A percentile compares a stretch with the other conserved stretches of the same genome.
Evolutionary conservation across 37 sponge, comb jelly and placozoan species (phyloP).

Genomic region (Dysidea cf. avara): DNA sequence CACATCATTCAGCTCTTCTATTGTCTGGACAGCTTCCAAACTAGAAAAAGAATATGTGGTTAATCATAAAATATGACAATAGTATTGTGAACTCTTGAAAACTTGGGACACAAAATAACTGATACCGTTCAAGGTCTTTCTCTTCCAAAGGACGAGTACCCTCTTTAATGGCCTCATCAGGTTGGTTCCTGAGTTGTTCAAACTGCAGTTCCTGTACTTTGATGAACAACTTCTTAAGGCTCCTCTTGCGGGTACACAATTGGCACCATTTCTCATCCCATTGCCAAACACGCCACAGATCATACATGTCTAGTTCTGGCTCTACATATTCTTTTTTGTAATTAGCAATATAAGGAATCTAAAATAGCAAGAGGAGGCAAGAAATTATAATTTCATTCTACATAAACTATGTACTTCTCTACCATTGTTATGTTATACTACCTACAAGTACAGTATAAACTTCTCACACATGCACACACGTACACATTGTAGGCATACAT

Average conservation of each 20-base stretch:
- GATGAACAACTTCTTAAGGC: slow-evolving; percentile 66
- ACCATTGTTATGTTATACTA: no score
- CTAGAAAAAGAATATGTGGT: slow-evolving; percentile 13
- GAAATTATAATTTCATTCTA: no score
- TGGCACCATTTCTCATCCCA: slow-evolving; percentile 97
- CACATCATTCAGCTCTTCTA: slow-evolving; percentile 91
- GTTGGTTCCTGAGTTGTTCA: slow-evolving; percentile 82
- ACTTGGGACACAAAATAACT: not conserved
- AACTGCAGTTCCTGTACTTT: slow-evolving; percentile 84
- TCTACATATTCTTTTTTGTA: slow-evolving; percentile 88
- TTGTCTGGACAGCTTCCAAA: slow-evolving; percentile 61
- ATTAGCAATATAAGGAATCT: slow-evolving; percentile 90
- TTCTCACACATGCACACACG: no score
- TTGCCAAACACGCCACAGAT: slow-evolving; percentile 86
- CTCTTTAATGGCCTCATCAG: slow-evolving; percentile 77
- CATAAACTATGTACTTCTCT: no score
- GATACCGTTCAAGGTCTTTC: slow-evolving; percentile 83
- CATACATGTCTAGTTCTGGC: slow-evolving; percentile 78
- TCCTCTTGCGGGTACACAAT: slow-evolving; percentile 72
- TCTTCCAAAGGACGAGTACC: slow-evolving; percentile 71
- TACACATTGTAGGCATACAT: no score
- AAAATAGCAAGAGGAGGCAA: no score
- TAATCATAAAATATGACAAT: not conserved
- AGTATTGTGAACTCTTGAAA: not conserved
- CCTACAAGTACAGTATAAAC: no score